Evolutionary conservation across 2,888 invertebrate species (phyloP), one percentile per base, ranked within the genome.

Genomic region (Pachliopta kotzebuea): DNA sequence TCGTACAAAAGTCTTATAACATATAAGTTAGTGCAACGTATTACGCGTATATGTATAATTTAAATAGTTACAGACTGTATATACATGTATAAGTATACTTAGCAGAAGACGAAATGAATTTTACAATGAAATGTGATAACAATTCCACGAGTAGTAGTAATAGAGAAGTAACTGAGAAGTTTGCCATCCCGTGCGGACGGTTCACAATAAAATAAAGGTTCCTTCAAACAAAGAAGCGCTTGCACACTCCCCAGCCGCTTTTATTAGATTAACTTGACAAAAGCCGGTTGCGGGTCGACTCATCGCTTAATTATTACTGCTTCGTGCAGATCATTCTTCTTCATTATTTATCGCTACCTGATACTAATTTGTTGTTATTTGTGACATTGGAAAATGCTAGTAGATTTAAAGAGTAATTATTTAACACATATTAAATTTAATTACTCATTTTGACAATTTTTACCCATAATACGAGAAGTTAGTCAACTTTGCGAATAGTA

Each of bases 201-300:
- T 53, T 52, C 50, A 60, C 53, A 60, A 56, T 65, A 65, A 52
- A 65, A 60, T 65, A 60, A 60, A 65, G 65, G 65, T 65, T 31
- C 26, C 62, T 62, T 56, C 67, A 62, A 60, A 65, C 65, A 65
- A 65, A 61, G 61, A 57, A 57, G 20, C 45, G 54, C 57, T 71
- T 72, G 70, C 72, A 67, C 70, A 68, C 72, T 67, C 71, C 66
- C 69, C 71, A 69, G 70, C 70, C 72, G 73, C 72, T 73, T 75
- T 79, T 81, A 83, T 85, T 83, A 78, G 77, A 81, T 85, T 82
- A 82, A 77, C 83, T 80, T 79, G 76, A 85, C 82, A 82, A 85
- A 81, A 82, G 83, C 76, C 77, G 73, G 71, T 72, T n/a, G n/a
- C 68, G 72, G 73, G 72, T 72, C 68, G 72, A 70, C 74, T 74